Evolutionary conservation across 2,113 vertebrate species (phyloP), one percentile per base, ranked within the genome.

Genomic region (Diphyllodes magnificus): DNA sequence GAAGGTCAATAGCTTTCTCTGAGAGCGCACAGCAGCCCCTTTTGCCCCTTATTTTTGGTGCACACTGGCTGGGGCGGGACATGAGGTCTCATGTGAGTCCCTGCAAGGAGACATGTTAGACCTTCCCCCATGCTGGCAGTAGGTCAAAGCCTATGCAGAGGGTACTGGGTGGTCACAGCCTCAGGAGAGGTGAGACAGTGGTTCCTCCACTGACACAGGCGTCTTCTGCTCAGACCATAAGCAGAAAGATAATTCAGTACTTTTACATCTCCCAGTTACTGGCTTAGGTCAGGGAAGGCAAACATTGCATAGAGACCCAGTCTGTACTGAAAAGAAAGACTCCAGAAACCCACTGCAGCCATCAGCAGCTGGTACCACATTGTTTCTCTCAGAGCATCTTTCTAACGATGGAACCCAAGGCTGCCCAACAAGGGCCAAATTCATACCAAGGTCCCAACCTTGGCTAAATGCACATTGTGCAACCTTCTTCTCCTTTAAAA

Each of bases 11-110:
- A 49, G 15, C 20, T 16, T 78, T 53, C 50, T 50, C 60, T 45
- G 15, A 81, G n/a, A 3, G 0, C 20, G 5, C 49, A 77, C 10
- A 64, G 54, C 25, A 90, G 50, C 22, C 13, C 51, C 37, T 49
- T 25, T 37, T 57, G 31, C 28, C 17, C 47, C 45, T 39, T 45
- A 21, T 16, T 73, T 72, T 69, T 2, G 0, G 13, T 10, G 15
- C 16, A 22, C 1, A 0, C 19, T 21, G 15, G 31, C 13, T 4
- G 3, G 27, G 28, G 19, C n/a, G 65, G 42, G 25, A 71, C 3
- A 0, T 9, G 10, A 68, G 17, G 45, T 60, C 37, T 49, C 31
- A 19, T 4, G 6, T 0, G 0, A 35, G 35, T 54, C 33, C 40
- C n/a, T 73, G 28, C 19, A 31, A 75, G 10, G 8, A 51, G 13